phyloP scores from a whole-genome alignment of 2,113 vertebrate genomes.

The Eublepharis macularius region DNA sequence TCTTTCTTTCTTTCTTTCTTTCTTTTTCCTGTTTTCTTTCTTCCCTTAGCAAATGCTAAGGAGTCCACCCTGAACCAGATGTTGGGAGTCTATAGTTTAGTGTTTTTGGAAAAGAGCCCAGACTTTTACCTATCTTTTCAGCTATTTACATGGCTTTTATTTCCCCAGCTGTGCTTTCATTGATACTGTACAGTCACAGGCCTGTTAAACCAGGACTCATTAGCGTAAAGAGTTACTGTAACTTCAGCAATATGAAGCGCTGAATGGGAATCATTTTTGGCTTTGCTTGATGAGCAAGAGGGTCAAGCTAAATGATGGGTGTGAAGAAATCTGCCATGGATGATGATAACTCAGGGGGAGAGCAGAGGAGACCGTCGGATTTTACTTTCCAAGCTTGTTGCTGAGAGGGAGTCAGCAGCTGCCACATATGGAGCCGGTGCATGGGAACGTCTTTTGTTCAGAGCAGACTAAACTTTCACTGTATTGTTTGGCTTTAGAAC shows the following conservation, averaged over 20 bases:
- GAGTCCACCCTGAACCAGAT: constrained; percentile 93
- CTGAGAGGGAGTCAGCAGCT: constrained; percentile 43
- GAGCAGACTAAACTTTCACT: constrained; percentile 35
- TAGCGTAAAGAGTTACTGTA: constrained; percentile 57
- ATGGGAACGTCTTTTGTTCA: constrained; percentile 51
- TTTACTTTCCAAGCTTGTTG: constrained; percentile 39
- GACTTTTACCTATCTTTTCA: constrained; percentile 92
- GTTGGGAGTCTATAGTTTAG: constrained; percentile 88
- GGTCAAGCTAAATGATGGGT: constrained; percentile 55
- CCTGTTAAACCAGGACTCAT: constrained; percentile 58
- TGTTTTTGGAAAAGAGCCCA: constrained; percentile 84
- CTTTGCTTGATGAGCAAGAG: constrained; percentile 41
- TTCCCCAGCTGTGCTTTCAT: constrained; percentile 86
- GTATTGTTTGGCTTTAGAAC: constrained; percentile 33
- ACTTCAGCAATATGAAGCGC: constrained; percentile 58
- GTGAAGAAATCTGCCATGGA: constrained; percentile 62
- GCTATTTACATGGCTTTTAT: constrained; percentile 89
- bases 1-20: not conserved
- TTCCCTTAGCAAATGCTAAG: constrained; percentile 74
- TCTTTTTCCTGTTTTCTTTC: constrained; percentile 11
- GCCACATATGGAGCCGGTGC: constrained; percentile 49
- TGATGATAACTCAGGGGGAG: constrained; percentile 34
- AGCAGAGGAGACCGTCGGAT: constrained; percentile 36
- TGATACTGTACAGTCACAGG: constrained; percentile 70
- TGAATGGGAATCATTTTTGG: constrained; percentile 54